phyloP scores from a whole-genome alignment of 1,140 invertebrate genomes.

The Temnothorax longispinosus region DNA sequence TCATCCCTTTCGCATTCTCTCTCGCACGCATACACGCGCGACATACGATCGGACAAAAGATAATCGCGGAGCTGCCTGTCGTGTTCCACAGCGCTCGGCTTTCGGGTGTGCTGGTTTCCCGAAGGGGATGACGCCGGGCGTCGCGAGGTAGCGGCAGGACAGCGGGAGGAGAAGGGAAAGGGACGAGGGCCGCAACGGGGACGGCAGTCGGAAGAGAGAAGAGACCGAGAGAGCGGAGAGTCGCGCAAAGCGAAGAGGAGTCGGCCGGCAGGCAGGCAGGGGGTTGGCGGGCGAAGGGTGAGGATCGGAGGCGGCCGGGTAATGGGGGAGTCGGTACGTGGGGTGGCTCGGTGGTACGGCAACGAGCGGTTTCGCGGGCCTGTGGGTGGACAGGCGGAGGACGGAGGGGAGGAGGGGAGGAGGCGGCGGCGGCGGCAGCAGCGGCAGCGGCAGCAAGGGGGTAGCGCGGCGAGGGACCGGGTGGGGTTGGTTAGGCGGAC shows the following conservation, averaged over 20 bases:
- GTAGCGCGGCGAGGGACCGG: constrained; percentile 19
- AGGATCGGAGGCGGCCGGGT: constrained; percentile 54
- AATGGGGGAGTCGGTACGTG: constrained; percentile 66
- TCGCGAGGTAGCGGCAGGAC: constrained; percentile 36
- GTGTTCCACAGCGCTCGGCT: constrained; percentile 46
- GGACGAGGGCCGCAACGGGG: constrained; percentile 9
- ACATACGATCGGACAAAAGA: constrained; percentile 74
- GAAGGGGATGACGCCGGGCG: constrained; percentile 57
- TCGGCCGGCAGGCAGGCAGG: constrained; percentile 20
- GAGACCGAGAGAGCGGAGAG: constrained; percentile 44
- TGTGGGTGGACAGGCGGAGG: constrained; percentile 70
- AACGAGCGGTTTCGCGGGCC: constrained; percentile 74
- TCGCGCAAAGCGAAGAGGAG: constrained; percentile 41
- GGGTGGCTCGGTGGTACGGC: constrained; percentile 71
- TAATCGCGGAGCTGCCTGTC: constrained; percentile 72
- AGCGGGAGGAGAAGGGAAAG: neutral
- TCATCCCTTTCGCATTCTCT: constrained; percentile 13
- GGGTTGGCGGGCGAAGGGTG: constrained; percentile 2
- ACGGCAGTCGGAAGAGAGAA: constrained; percentile 47
- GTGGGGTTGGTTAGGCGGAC: constrained; percentile 71
- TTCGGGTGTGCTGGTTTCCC: constrained; percentile 56
- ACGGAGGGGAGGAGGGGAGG: constrained; percentile 10
- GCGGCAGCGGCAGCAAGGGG: constrained; percentile 18
- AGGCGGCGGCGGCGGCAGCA: constrained; percentile 47
- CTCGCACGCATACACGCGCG: constrained; percentile 39